These are phyloP conservation scores for Argyra leucocephala DNA, from an alignment of 2,888 invertebrate species.

Conservation along the genomic window DNA sequence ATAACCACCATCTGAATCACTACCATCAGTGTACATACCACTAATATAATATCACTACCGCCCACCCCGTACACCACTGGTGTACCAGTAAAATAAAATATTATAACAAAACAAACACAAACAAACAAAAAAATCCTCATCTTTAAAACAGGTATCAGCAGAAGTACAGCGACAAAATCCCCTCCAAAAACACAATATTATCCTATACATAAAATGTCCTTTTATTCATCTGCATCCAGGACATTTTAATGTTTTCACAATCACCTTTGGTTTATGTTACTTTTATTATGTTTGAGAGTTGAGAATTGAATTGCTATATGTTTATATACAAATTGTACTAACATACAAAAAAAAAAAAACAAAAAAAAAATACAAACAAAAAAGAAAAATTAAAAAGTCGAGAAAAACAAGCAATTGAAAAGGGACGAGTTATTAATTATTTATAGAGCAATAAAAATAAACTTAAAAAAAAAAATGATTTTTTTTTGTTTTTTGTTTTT, in stretches of 20 bases:
- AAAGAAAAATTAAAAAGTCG: background rate
- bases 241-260: background rate
- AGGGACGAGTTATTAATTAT: constrained; percentile 3
- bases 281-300: constrained; percentile 6
- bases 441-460: background rate
- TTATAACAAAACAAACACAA: background rate
- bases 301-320: background rate
- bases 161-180: no score
- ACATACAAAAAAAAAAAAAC: no score
- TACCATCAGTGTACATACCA: background rate
- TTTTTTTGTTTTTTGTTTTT: background rate
- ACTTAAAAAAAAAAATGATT: background rate
- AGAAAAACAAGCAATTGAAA: background rate
- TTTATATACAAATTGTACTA: no score
- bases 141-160: no score
- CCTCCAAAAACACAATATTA: background rate
- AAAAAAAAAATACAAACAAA: background rate
- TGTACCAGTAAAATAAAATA: background rate
- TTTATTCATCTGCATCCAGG: background rate
- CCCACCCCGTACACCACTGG: background rate
- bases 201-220: no score
- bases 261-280: constrained; percentile 4
- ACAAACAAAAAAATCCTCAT: background rate
- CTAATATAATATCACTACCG: background rate
- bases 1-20: background rate